Evolutionary conservation across 2,888 invertebrate species (phyloP).

Genomic region (Stenoptilia bipunctidactyla): DNA sequence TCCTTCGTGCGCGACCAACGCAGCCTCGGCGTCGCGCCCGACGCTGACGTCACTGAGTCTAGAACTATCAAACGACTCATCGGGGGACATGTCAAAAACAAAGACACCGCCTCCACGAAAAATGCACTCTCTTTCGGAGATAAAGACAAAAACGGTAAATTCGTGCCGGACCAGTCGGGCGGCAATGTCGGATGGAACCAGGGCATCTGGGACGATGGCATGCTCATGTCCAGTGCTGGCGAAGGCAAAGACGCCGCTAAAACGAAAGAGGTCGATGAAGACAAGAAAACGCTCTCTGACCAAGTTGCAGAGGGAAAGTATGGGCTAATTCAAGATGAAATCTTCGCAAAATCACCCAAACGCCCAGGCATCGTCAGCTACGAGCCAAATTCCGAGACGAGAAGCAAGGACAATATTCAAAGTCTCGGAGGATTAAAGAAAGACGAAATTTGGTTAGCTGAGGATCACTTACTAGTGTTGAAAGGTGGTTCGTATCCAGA

Average conservation of each 20-base stretch:
- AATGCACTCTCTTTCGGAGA: constrained; percentile 45
- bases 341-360: constrained; percentile 78
- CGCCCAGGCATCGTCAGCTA: constrained; percentile 88
- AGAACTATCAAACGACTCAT: constrained; percentile 76
- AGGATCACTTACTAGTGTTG: constrained; percentile 87
- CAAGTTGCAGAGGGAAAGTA: constrained; percentile 93
- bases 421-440: constrained; percentile 86
- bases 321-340: constrained; percentile 87
- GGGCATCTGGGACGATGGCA: constrained; percentile 75
- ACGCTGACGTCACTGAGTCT: constrained; percentile 40
- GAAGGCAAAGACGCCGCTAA: constrained; percentile 71
- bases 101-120: constrained; percentile 51
- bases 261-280: constrained; percentile 73
- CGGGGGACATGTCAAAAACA: constrained; percentile 75
- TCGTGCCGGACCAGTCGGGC: constrained; percentile 56
- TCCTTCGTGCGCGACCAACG: constrained; percentile 67
- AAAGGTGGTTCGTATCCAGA: constrained; percentile 82
- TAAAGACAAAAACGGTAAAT: constrained; percentile 54
- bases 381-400: constrained; percentile 82
- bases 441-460: constrained; percentile 91
- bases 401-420: constrained; percentile 81
- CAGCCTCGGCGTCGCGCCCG: constrained; percentile 42
- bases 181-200: constrained; percentile 66
- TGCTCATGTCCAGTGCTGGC: constrained; percentile 78
- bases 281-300: constrained; percentile 87